Evolutionary conservation across 2,113 vertebrate genomes (phyloP).

Genomic region (Lamprotornis superbus): DNA sequence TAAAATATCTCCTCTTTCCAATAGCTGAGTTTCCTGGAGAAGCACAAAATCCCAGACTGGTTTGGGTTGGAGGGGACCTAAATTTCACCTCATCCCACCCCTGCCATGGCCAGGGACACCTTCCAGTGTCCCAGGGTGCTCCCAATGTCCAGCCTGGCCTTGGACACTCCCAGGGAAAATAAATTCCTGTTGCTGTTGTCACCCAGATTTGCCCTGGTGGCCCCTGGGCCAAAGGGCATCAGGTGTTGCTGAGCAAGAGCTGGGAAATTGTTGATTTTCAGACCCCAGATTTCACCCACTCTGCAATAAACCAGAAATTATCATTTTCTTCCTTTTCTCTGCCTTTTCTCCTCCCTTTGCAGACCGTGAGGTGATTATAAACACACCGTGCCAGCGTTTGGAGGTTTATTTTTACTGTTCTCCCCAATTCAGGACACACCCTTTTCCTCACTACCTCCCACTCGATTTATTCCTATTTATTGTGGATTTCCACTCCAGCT

Average conservation of each 20-base stretch:
- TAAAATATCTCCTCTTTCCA: neutral
- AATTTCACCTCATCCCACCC: neutral
- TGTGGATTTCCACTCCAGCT: neutral
- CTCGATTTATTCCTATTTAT: neutral
- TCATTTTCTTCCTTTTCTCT: neutral
- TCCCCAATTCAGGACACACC: neutral
- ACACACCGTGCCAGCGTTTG: rapidly evolving
- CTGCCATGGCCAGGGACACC: neutral
- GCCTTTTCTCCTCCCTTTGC: neutral
- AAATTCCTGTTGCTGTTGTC: neutral
- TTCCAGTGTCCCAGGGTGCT: rapidly evolving
- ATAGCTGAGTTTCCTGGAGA: neutral
- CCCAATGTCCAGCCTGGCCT: neutral
- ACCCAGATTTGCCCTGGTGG: neutral
- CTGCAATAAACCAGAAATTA: neutral
- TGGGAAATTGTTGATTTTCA: neutral
- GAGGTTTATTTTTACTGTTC: neutral
- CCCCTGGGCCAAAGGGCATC: neutral
- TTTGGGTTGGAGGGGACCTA: neutral
- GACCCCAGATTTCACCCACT: neutral
- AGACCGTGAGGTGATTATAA: neutral
- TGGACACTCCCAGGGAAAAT: rapidly evolving
- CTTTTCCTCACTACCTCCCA: neutral
- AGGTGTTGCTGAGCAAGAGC: neutral
- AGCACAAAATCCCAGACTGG: neutral